phyloP scores from a whole-genome alignment of 2,888 invertebrate species.

The Luffia ferchaultella region DNA sequence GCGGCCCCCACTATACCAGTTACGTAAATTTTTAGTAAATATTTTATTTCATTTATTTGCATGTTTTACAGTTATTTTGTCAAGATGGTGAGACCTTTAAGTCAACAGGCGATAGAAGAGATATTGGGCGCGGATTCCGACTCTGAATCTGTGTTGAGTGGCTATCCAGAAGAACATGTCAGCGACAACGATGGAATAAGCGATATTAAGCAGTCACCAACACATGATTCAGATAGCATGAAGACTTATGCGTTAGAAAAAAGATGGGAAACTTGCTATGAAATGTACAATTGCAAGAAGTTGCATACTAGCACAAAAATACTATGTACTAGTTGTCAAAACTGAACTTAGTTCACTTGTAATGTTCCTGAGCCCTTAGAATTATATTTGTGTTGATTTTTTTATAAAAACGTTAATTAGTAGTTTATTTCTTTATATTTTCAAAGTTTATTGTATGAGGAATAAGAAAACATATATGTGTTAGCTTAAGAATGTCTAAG shows the following conservation, averaged over 20 bases:
- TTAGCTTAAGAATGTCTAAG: background rate
- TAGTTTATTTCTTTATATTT: background rate
- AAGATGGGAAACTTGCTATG: constrained; percentile 2
- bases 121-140: constrained; percentile 9
- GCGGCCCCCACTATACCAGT: constrained; percentile 12
- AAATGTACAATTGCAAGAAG: constrained; percentile 3
- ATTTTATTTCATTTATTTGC: background rate
- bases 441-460: background rate
- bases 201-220: constrained; percentile 7
- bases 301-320: constrained; percentile 7
- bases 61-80: constrained; percentile 4
- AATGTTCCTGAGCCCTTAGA: background rate
- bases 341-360: constrained; percentile 2
- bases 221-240: constrained; percentile 11
- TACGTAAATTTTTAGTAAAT: constrained; percentile 10
- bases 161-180: constrained; percentile 10
- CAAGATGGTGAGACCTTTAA: constrained; percentile 8
- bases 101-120: constrained; percentile 9
- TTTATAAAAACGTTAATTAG: background rate
- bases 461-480: background rate
- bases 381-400: background rate
- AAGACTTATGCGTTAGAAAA: constrained; percentile 4
- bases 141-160: constrained; percentile 7
- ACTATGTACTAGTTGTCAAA: constrained; percentile 7
- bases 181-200: constrained; percentile 9